phyloP scores from a whole-genome alignment of 2,888 invertebrate genomes.

The Argynnis bischoffii region DNA sequence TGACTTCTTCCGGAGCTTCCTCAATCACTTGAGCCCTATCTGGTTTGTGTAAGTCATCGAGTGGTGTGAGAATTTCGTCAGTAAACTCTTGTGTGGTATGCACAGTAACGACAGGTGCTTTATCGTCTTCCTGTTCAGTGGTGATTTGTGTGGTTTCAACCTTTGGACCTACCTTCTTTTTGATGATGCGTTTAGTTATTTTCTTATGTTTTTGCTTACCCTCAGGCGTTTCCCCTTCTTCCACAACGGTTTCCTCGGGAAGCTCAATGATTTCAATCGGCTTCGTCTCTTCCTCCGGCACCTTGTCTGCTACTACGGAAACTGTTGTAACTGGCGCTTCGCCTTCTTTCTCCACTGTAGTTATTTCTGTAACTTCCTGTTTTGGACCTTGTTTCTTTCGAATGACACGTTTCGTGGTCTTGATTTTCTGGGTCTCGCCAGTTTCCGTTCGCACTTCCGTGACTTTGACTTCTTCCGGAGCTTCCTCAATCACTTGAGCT shows the following conservation, averaged over 20 bases:
- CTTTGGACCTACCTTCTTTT: constrained; percentile 50
- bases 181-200: constrained; percentile 39
- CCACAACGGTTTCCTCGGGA: constrained; percentile 45
- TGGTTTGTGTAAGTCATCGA: constrained; percentile 35
- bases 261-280: constrained; percentile 49
- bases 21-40: constrained; percentile 16
- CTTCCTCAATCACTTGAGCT: too few relatives aligned
- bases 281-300: constrained; percentile 34
- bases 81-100: constrained; percentile 34
- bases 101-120: constrained; percentile 49
- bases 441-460: too few relatives aligned
- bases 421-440: not conserved
- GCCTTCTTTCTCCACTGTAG: constrained; percentile 44
- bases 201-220: constrained; percentile 51
- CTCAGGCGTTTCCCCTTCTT: constrained; percentile 41
- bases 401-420: constrained; percentile 47
- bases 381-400: constrained; percentile 44
- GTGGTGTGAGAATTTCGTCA: constrained; percentile 42
- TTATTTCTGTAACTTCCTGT: constrained; percentile 50
- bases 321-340: constrained; percentile 47
- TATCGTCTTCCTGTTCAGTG: constrained; percentile 56
- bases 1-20: constrained; percentile 30
- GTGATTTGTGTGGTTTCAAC: constrained; percentile 39
- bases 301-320: constrained; percentile 40
- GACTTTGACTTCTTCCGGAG: too few relatives aligned